These are phyloP conservation scores for Tribolium madens DNA, from an alignment of 1,140 invertebrate genomes.

Conservation along the genomic window DNA sequence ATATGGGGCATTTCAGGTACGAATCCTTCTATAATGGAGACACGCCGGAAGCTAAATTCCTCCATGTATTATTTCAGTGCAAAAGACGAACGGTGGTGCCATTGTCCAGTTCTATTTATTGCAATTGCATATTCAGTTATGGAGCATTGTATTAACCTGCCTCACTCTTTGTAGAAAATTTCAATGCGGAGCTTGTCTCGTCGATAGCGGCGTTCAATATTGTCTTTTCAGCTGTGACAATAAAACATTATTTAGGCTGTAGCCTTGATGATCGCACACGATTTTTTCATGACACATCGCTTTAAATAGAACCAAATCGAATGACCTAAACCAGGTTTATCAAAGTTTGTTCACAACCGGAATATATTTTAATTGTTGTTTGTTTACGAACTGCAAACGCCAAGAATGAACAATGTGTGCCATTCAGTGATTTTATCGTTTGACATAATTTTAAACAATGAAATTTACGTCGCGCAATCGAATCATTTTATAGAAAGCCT, in stretches of 20 bases:
- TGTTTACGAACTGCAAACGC: constrained; percentile 3
- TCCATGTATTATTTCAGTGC: constrained; percentile 24
- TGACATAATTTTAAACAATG: constrained; percentile 1
- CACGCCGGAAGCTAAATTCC: constrained; percentile 31
- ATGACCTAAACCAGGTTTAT: constrained; percentile 5
- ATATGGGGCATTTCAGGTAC: constrained; percentile 18
- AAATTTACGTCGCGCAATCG: background rate
- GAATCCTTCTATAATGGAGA: constrained; percentile 25
- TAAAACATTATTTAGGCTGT: background rate
- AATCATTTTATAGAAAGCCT: background rate
- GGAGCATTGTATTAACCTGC: constrained; percentile 11
- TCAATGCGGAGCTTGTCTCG: background rate
- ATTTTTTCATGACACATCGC: background rate
- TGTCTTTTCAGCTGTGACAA: background rate
- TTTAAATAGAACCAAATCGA: constrained; percentile 3
- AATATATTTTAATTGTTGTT: constrained; percentile 14
- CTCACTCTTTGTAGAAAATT: constrained; percentile 14
- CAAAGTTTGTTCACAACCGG: background rate
- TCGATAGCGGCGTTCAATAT: background rate
- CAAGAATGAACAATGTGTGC: constrained; percentile 20
- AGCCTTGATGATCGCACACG: background rate
- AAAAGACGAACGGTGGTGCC: constrained; percentile 28
- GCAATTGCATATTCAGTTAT: constrained; percentile 37
- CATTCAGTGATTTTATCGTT: background rate
- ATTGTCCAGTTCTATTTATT: constrained; percentile 35